These are phyloP conservation scores for Leptodactylus fallax DNA, from an alignment of 2,797 vertebrate species.

Conservation along the genomic window DNA sequence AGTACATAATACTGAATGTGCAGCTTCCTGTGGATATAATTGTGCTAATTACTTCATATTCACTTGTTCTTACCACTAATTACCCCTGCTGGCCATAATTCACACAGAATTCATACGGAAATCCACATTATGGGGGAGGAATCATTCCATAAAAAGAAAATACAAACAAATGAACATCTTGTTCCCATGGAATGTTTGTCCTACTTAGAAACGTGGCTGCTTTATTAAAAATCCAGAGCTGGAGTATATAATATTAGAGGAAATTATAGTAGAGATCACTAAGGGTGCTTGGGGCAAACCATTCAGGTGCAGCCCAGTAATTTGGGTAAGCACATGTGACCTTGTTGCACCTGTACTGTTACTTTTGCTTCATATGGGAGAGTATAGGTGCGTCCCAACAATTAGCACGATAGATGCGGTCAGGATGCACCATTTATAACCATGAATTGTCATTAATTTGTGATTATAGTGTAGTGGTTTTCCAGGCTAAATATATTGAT, in stretches of 20 bases:
- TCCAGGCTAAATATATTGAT: too few species aligned
- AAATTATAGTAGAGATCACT: neutral
- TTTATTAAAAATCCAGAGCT: neutral
- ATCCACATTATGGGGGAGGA: conserved; percentile 2
- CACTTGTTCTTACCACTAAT: conserved; percentile 7
- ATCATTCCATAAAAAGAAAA: neutral
- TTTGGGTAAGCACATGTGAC: too few species aligned
- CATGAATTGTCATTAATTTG: too few species aligned
- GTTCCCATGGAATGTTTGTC: neutral
- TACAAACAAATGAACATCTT: conserved; percentile 16
- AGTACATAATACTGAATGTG: neutral
- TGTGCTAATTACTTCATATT: conserved; percentile 24
- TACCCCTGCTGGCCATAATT: conserved; percentile 11
- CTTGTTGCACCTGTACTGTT: too few species aligned
- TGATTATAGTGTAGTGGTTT: too few species aligned
- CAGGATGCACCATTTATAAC: too few species aligned
- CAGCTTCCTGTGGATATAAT: neutral
- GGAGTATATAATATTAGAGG: neutral
- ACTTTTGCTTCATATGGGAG: too few species aligned
- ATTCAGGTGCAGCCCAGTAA: too few species aligned
- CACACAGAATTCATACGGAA: conserved; percentile 24
- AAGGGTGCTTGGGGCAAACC: neutral
- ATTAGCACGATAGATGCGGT: too few species aligned
- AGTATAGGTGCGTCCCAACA: too few species aligned
- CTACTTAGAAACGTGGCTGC: neutral